Percentiles rank a stretch among this genome's conserved stretches.
phyloP scores from a whole-genome alignment of 2,888 invertebrate genomes.

The Panzeria rudis region DNA sequence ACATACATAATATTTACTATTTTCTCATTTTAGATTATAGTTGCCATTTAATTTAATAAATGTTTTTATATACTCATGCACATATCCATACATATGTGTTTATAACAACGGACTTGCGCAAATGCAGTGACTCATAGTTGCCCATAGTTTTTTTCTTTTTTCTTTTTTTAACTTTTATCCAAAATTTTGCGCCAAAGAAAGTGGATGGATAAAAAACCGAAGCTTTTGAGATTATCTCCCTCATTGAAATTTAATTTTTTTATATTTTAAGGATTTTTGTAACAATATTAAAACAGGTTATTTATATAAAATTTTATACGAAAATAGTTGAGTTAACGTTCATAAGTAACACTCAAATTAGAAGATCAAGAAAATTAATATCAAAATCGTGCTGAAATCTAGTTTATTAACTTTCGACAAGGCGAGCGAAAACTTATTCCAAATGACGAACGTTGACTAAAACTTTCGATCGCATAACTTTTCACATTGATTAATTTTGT shows the following conservation, averaged over 20 bases:
- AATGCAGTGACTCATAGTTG: not conserved
- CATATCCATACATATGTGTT: not conserved
- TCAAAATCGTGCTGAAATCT: too few relatives aligned
- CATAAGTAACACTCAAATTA: too few relatives aligned
- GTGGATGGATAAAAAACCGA: not conserved
- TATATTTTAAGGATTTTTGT: not conserved
- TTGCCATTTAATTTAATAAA: not conserved
- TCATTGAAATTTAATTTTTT: too few relatives aligned
- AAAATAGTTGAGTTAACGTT: too few relatives aligned
- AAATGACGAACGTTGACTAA: too few relatives aligned
- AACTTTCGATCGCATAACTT: too few relatives aligned
- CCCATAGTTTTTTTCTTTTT: not conserved
- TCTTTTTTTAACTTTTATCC: not conserved
- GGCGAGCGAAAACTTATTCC: too few relatives aligned
- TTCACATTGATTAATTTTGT: too few relatives aligned
- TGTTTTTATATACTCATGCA: not conserved
- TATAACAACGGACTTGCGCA: conserved; percentile 34
- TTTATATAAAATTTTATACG: too few relatives aligned
- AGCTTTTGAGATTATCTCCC: not conserved
- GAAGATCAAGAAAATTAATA: too few relatives aligned
- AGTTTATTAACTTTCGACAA: too few relatives aligned
- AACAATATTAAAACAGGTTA: not conserved
- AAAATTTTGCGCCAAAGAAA: conserved; percentile 6
- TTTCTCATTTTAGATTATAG: not conserved
- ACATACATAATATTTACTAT: too few relatives aligned